Conservation (phyloP, 2,113 vertebrate species). For the Charina bottae region DNA sequence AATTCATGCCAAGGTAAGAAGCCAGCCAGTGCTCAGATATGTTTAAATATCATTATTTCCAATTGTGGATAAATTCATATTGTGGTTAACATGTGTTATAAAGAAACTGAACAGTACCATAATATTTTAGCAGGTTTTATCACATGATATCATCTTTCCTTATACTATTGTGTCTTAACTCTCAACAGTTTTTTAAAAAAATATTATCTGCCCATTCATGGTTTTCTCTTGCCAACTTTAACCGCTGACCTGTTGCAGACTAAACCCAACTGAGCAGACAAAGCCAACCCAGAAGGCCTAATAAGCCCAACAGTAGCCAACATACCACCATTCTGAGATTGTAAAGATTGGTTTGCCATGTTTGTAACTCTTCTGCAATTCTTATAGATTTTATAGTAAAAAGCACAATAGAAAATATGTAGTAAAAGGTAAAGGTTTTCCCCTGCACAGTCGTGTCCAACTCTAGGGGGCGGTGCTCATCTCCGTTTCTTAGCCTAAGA, state of each 20-base stretch:
- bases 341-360: conserved; percentile 46
- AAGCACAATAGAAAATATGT: too few species aligned
- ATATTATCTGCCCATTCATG: conserved; percentile 3
- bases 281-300: conserved; percentile 34
- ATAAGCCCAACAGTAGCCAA: conserved; percentile 54
- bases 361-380: conserved; percentile 50
- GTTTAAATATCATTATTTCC: not conserved
- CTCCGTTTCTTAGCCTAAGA: too few species aligned
- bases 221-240: not conserved
- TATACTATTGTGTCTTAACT: not conserved
- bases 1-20: not conserved
- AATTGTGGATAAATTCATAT: not conserved
- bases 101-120: not conserved
- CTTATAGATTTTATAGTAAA: conserved; percentile 62
- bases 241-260: not conserved
- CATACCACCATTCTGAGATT: conserved; percentile 25
- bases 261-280: conserved; percentile 24
- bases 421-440: too few species aligned
- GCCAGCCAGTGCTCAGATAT: not conserved
- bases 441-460: too few species aligned
- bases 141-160: not conserved
- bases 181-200: not conserved
- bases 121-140: conserved; percentile 18
- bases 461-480: too few species aligned
- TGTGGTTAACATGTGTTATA: not conserved